Conservation (phyloP, 2,888 invertebrate genomes). For the Dynastes tityus region DNA sequence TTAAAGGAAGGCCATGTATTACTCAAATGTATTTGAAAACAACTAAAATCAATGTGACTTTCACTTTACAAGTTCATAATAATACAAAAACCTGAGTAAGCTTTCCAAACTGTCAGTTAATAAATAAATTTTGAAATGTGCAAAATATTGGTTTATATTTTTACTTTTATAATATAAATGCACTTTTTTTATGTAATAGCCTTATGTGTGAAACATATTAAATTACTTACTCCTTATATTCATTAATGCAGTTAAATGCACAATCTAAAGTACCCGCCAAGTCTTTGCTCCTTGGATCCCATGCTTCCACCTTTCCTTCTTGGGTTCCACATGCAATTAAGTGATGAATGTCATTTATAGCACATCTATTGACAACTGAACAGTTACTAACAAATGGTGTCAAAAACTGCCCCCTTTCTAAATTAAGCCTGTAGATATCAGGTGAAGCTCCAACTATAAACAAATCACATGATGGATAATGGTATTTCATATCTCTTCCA, state of each 20-base stretch:
- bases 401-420: slow-evolving; percentile 96
- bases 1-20: too few relatives aligned
- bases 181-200: too few relatives aligned
- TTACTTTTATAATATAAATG: too few relatives aligned
- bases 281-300: slow-evolving; percentile 91
- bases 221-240: slow-evolving; percentile 73
- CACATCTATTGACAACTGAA: slow-evolving; percentile 85
- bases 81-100: too few relatives aligned
- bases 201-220: too few relatives aligned
- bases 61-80: too few relatives aligned
- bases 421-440: slow-evolving; percentile 95
- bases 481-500: slow-evolving; percentile 95
- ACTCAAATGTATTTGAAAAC: too few relatives aligned
- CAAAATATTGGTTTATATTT: too few relatives aligned
- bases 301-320: slow-evolving; percentile 95
- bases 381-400: slow-evolving; percentile 86
- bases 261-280: slow-evolving; percentile 89
- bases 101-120: too few relatives aligned
- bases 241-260: slow-evolving; percentile 77
- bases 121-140: too few relatives aligned
- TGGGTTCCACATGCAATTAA: slow-evolving; percentile 89
- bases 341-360: slow-evolving; percentile 91
- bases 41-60: too few relatives aligned
- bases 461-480: slow-evolving; percentile 91
- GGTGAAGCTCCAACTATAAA: slow-evolving; percentile 90